Percentiles rank a stretch among this genome's conserved stretches.
phyloP scores from a whole-genome alignment of 2,113 vertebrate species.

The Marcusenius ussheri region DNA sequence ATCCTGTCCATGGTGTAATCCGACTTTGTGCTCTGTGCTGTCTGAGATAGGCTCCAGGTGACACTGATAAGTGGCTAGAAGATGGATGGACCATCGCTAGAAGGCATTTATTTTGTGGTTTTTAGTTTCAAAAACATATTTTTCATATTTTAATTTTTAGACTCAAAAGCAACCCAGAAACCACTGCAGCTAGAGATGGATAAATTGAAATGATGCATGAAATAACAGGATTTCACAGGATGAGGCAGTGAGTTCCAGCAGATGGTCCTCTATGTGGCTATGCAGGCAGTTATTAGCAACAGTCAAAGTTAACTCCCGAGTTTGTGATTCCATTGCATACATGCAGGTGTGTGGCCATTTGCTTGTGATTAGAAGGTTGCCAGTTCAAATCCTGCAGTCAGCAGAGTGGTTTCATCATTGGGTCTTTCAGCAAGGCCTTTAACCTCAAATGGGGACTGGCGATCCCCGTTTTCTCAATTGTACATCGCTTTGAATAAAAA shows the following conservation, averaged over 20 bases:
- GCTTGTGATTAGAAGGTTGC: background rate
- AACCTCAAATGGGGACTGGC: background rate
- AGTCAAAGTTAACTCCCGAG: background rate
- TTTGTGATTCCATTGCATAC: background rate
- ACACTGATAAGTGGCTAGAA: background rate
- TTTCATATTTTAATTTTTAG: slow-evolving; percentile 7
- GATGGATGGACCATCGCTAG: background rate
- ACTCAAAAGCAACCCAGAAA: background rate
- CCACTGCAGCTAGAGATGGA: background rate
- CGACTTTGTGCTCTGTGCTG: background rate
- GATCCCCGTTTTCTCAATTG: background rate
- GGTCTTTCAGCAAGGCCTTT: background rate
- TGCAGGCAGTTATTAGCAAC: background rate
- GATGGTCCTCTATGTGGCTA: background rate
- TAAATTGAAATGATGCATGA: slow-evolving; percentile 17
- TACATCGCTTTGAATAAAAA: background rate
- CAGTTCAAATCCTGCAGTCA: background rate
- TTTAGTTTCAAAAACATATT: background rate
- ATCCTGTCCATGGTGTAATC: background rate
- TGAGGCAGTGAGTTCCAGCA: background rate
- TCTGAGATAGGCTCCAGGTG: background rate
- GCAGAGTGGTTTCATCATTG: background rate
- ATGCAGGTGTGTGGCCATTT: background rate
- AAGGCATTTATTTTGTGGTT: background rate
- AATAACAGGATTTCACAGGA: slow-evolving; percentile 20